Evolutionary conservation across 2,888 invertebrate species (phyloP).

Genomic region (Papilio protenor): DNA sequence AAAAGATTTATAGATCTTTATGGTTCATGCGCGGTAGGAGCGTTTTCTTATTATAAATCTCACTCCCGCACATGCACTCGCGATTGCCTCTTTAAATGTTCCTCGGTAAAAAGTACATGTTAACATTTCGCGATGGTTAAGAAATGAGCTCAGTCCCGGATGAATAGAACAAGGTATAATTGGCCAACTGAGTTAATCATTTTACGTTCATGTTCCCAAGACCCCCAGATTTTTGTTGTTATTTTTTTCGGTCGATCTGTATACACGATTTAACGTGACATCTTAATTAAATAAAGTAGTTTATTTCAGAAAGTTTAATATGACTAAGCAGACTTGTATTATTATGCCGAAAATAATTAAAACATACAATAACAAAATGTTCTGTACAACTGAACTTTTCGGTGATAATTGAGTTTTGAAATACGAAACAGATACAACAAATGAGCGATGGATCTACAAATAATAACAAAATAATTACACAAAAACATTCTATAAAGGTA

Average conservation of each 20-base stretch:
- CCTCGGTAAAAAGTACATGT: constrained; percentile 76
- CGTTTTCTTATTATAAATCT: constrained; percentile 83
- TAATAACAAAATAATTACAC: neutral
- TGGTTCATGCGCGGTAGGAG: constrained; percentile 83
- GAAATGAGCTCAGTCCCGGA: constrained; percentile 52
- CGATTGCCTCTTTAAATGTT: constrained; percentile 77
- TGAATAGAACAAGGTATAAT: constrained; percentile 68
- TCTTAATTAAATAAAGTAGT: too few species aligned
- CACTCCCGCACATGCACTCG: constrained; percentile 79
- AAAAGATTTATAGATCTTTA: constrained; percentile 82
- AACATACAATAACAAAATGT: neutral
- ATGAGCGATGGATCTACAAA: neutral
- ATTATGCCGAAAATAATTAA: neutral
- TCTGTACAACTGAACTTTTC: neutral
- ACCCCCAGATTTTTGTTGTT: neutral
- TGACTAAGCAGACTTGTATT: too few species aligned
- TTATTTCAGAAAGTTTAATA: too few species aligned
- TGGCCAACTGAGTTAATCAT: constrained; percentile 70
- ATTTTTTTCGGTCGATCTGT: neutral
- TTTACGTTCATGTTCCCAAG: constrained; percentile 32
- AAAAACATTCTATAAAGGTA: neutral
- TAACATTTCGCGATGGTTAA: constrained; percentile 75
- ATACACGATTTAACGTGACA: neutral
- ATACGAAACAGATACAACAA: neutral
- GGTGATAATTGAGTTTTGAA: neutral